phyloP scores from a whole-genome alignment of 2,113 vertebrate genomes.

The Cricetomys ansorgei region DNA sequence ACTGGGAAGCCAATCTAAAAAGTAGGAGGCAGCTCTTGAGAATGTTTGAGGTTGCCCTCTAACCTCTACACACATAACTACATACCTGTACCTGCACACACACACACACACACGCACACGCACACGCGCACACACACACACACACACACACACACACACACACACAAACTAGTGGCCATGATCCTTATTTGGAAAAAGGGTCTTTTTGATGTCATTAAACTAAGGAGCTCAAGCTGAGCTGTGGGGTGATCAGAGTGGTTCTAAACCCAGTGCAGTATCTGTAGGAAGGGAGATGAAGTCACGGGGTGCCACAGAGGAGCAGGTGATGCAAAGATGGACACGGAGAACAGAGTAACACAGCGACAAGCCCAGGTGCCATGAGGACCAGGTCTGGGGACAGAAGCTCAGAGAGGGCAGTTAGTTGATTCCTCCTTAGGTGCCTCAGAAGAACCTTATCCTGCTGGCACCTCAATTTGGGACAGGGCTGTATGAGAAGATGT shows the following conservation, averaged over 20 bases:
- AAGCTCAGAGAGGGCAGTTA: neutral
- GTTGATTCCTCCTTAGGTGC: neutral
- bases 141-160: neutral
- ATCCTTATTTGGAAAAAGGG: neutral
- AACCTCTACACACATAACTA: neutral
- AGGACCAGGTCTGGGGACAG: neutral
- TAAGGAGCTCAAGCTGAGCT: neutral
- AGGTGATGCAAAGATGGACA: neutral
- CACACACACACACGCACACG: neutral
- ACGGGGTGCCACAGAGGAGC: neutral
- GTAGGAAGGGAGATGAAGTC: neutral
- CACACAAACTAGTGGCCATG: neutral
- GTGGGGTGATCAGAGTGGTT: neutral
- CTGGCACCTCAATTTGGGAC: neutral
- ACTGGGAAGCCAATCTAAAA: neutral
- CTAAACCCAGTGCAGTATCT: neutral
- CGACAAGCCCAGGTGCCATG: neutral
- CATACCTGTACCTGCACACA: neutral
- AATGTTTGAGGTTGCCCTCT: neutral
- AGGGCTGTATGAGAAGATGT: neutral
- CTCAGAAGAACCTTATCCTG: neutral
- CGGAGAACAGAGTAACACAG: neutral
- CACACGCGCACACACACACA: too few species aligned
- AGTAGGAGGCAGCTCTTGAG: neutral
- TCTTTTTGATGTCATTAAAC: neutral